Conservation (phyloP, 1,140 invertebrate species). For the Hyphantria cunea region DNA sequence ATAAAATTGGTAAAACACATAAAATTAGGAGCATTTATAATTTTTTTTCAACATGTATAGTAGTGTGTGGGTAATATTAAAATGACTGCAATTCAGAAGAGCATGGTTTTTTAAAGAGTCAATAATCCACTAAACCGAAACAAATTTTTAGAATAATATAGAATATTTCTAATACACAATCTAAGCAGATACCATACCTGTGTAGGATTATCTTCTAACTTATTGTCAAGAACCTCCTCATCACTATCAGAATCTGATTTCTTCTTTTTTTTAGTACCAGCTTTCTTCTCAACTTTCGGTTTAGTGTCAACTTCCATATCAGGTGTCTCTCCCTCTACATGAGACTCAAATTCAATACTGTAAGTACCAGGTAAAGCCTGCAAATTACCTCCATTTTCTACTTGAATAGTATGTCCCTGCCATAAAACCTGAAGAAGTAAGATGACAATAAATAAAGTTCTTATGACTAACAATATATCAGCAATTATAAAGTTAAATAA, state of each 20-base stretch:
- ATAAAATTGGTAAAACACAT: too few relatives aligned
- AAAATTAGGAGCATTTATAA: too few relatives aligned
- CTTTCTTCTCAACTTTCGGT: conserved; percentile 78
- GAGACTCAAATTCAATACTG: conserved; percentile 64
- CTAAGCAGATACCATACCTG: conserved; percentile 59
- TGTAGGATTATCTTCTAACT: conserved; percentile 77
- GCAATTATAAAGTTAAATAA: background rate
- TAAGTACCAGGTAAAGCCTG: conserved; percentile 59
- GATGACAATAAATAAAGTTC: background rate
- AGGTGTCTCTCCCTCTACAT: conserved; percentile 54
- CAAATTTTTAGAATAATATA: too few relatives aligned
- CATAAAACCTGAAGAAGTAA: conserved; percentile 81
- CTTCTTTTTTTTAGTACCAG: conserved; percentile 79
- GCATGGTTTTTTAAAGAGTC: too few relatives aligned
- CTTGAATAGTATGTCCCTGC: conserved; percentile 84
- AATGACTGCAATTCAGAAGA: too few relatives aligned
- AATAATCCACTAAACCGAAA: too few relatives aligned
- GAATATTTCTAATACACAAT: too few relatives aligned
- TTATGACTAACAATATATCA: background rate
- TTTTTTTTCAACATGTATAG: too few relatives aligned
- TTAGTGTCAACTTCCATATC: conserved; percentile 76
- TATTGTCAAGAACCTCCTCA: conserved; percentile 77
- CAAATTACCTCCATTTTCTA: conserved; percentile 76
- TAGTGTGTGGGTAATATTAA: too few relatives aligned
- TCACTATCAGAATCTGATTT: conserved; percentile 76